Conservation (phyloP, 2,113 vertebrate genomes). For the Otocyon megalotis region DNA sequence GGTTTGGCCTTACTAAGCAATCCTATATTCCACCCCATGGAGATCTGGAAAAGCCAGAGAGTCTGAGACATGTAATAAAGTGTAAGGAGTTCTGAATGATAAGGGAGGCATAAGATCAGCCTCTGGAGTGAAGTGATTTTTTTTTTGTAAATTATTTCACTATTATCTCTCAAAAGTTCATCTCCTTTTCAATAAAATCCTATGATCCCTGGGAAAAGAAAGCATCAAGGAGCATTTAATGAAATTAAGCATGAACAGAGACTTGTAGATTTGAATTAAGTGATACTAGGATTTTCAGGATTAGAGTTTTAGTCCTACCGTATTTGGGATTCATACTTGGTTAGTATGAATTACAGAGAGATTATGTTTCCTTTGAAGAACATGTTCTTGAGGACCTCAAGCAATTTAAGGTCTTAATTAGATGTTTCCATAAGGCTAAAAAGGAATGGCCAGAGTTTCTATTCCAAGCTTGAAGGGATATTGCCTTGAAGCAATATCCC, state of each 20-base stretch:
- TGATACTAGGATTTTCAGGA: neutral
- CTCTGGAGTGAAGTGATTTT: neutral
- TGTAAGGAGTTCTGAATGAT: neutral
- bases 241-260: neutral
- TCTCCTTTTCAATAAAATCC: neutral
- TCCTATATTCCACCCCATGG: neutral
- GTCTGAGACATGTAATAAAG: neutral
- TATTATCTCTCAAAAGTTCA: neutral
- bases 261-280: slow-evolving; percentile 25
- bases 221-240: neutral
- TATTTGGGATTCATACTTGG: neutral
- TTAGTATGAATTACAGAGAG: neutral
- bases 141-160: neutral
- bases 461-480: neutral
- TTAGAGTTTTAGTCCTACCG: slow-evolving; percentile 15
- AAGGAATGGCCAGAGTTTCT: neutral
- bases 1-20: neutral
- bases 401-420: slow-evolving; percentile 1
- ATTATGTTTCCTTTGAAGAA: slow-evolving; percentile 43
- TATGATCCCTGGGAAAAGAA: neutral
- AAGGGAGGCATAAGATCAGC: neutral
- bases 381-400: neutral
- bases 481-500: neutral
- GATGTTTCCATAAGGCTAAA: neutral
- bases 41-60: neutral